phyloP scores from a whole-genome alignment of 1,140 invertebrate genomes.

The Meloidogyne floridensis region DNA sequence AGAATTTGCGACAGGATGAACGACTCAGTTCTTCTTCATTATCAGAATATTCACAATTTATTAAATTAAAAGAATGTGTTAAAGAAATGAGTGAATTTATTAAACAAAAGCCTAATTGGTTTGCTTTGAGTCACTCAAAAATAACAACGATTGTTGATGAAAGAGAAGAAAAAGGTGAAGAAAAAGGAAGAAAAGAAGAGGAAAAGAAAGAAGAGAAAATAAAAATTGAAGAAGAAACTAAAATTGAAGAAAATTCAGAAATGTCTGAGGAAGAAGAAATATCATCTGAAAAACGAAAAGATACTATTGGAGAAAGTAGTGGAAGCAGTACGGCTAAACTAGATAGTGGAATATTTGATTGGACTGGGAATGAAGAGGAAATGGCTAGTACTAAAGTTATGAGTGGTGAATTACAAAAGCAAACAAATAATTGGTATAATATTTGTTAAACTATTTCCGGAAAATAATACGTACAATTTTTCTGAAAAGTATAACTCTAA shows the following conservation, averaged over 20 bases:
- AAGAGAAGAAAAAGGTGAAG: conserved; percentile 1
- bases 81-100: conserved; percentile 36
- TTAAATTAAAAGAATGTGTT: conserved; percentile 43
- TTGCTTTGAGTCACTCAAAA: conserved; percentile 31
- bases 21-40: conserved; percentile 37
- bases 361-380: conserved; percentile 20
- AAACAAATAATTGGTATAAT: not conserved
- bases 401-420: not conserved
- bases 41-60: conserved; percentile 29
- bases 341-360: conserved; percentile 38
- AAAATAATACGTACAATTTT: not conserved
- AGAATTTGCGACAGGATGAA: conserved; percentile 51
- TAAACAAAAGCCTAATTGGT: conserved; percentile 44
- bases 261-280: not conserved
- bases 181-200: not conserved
- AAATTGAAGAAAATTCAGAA: not conserved
- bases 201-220: not conserved
- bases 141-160: not conserved
- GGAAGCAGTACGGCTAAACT: not conserved
- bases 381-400: not conserved
- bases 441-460: not conserved
- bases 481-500: no score
- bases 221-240: not conserved
- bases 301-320: not conserved
- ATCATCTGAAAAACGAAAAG: not conserved